Percentiles rank a stretch among this genome's conserved stretches.
phyloP scores from a whole-genome alignment of 2,113 vertebrate genomes.

The Myocastor coypus region DNA sequence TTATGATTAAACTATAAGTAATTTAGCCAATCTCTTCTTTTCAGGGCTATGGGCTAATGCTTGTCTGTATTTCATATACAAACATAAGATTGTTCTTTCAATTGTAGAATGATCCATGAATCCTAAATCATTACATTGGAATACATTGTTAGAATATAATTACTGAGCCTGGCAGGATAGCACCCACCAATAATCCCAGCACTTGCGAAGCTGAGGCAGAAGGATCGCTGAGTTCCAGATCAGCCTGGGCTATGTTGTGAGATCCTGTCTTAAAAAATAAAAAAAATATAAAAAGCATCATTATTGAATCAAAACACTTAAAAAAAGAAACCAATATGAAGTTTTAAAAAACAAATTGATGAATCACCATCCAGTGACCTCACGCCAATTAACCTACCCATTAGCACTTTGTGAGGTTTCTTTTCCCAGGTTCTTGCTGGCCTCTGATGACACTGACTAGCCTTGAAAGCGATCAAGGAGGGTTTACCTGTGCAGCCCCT shows the following conservation, averaged over 20 bases:
- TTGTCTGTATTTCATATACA: background rate
- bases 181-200: background rate
- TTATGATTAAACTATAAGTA: background rate
- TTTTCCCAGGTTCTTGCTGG: background rate
- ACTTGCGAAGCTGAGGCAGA: background rate
- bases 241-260: background rate
- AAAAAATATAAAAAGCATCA: background rate
- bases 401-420: background rate
- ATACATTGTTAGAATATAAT: conserved; percentile 16
- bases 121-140: background rate
- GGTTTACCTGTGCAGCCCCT: background rate
- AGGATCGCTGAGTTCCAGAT: background rate
- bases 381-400: background rate
- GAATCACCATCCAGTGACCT: background rate
- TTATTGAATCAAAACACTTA: background rate
- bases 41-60: background rate
- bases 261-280: background rate
- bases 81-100: background rate
- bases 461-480: background rate
- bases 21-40: background rate
- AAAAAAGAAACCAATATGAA: too few species aligned
- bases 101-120: background rate
- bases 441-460: background rate
- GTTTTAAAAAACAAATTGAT: background rate
- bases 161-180: background rate